These are phyloP conservation scores for Pseudomyrmex cubaensis DNA, from an alignment of 1,140 invertebrate species.

Conservation along the genomic window DNA sequence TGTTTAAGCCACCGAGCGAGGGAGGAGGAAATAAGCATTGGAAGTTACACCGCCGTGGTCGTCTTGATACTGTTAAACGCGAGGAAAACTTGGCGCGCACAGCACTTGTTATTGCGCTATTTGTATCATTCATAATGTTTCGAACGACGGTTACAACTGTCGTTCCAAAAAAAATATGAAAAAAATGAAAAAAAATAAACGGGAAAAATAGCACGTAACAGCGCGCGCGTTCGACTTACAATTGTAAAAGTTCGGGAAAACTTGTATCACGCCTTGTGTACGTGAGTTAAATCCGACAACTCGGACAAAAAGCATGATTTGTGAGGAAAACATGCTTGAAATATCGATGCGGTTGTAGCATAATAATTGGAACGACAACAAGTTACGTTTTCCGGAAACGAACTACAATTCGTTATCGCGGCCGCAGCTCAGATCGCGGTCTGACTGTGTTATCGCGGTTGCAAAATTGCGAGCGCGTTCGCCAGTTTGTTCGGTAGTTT, in stretches of 20 bases:
- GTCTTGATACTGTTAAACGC: not conserved
- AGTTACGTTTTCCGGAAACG: slow-evolving; percentile 35
- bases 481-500: slow-evolving; percentile 42
- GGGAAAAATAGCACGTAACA: not conserved
- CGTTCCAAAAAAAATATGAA: not conserved
- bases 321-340: slow-evolving; percentile 13
- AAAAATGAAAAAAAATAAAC: not conserved
- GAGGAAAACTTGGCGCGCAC: not conserved
- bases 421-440: slow-evolving; percentile 51
- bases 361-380: slow-evolving; percentile 48
- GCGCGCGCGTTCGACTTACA: slow-evolving; percentile 9
- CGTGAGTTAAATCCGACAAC: slow-evolving; percentile 42
- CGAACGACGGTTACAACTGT: not conserved
- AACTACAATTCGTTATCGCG: slow-evolving; percentile 52
- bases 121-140: not conserved
- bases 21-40: slow-evolving; percentile 36
- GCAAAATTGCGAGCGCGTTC: slow-evolving; percentile 45
- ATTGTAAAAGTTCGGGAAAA: slow-evolving; percentile 28
- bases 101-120: not conserved
- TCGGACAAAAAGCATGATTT: slow-evolving; percentile 37
- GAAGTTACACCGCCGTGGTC: not conserved
- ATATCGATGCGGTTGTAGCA: slow-evolving; percentile 49
- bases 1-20: slow-evolving; percentile 57
- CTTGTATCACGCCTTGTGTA: slow-evolving; percentile 3
- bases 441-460: slow-evolving; percentile 41